phyloP scores from a whole-genome alignment of 2,113 vertebrate genomes.

The Boleophthalmus pectinirostris region DNA sequence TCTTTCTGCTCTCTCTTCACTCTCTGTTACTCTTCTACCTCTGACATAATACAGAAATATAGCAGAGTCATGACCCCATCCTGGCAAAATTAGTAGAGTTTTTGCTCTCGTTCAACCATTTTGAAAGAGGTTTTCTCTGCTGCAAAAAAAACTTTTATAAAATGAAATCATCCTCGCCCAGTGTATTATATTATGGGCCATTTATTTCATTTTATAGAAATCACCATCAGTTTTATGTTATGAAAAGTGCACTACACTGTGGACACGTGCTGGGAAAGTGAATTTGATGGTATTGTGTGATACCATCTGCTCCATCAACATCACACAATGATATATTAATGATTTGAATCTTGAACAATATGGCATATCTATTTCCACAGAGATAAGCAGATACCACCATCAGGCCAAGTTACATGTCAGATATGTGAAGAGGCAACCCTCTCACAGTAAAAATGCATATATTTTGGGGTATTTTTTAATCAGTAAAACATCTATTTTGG shows the following conservation, averaged over 20 bases:
- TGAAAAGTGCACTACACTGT: background rate
- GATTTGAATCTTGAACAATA: background rate
- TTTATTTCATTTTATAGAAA: background rate
- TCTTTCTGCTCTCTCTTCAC: constrained; percentile 4
- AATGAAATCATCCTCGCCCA: background rate
- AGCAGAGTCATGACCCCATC: background rate
- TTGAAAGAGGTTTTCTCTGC: background rate
- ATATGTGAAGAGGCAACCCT: too few species aligned
- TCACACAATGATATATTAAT: too few species aligned
- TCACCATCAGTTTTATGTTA: too few species aligned
- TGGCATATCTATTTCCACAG: background rate
- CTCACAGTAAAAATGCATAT: background rate
- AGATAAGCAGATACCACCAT: background rate
- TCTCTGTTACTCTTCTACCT: background rate
- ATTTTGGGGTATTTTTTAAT: background rate
- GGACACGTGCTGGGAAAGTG: background rate
- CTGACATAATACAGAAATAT: background rate
- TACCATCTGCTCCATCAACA: too few species aligned
- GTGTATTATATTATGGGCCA: background rate
- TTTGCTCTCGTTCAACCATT: background rate
- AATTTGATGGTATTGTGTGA: background rate
- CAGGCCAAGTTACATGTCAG: too few species aligned
- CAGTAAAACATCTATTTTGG: background rate
- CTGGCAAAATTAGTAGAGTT: background rate
- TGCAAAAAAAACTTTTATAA: background rate